Percentiles rank a stretch among this genome's conserved stretches.
Conservation (phyloP, 2,113 vertebrate species). For the Microcebus lehilahytsara region DNA sequence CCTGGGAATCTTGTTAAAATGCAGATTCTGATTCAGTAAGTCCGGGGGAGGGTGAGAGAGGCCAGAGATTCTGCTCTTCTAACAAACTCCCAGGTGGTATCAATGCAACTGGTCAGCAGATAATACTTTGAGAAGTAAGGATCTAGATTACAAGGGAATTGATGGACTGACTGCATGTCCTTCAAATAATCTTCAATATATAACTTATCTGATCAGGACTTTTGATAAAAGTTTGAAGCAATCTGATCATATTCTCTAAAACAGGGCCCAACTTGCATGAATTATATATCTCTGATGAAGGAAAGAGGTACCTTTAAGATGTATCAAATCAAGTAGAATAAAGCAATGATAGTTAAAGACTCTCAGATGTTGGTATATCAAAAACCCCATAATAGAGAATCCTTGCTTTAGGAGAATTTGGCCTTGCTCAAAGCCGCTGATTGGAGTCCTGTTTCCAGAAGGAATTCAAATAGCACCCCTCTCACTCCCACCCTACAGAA, state of each 20-base stretch:
- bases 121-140: not conserved
- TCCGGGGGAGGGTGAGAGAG: rapidly evolving
- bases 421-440: not conserved
- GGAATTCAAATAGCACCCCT: not conserved
- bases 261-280: not conserved
- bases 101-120: not conserved
- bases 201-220: not conserved
- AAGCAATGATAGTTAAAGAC: not conserved
- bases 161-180: not conserved
- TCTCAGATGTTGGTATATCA: not conserved
- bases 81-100: not conserved
- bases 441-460: not conserved
- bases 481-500: not conserved
- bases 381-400: not conserved
- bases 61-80: not conserved
- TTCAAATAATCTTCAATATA: not conserved
- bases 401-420: not conserved
- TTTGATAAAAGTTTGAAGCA: not conserved
- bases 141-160: not conserved
- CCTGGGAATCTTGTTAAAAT: not conserved
- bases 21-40: not conserved
- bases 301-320: not conserved
- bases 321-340: not conserved
- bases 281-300: not conserved
- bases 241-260: not conserved